Percentiles rank a stretch among this genome's conserved stretches.
phyloP scores from a whole-genome alignment of 2,888 invertebrate genomes.

The Fissipunctia ypsillon region DNA sequence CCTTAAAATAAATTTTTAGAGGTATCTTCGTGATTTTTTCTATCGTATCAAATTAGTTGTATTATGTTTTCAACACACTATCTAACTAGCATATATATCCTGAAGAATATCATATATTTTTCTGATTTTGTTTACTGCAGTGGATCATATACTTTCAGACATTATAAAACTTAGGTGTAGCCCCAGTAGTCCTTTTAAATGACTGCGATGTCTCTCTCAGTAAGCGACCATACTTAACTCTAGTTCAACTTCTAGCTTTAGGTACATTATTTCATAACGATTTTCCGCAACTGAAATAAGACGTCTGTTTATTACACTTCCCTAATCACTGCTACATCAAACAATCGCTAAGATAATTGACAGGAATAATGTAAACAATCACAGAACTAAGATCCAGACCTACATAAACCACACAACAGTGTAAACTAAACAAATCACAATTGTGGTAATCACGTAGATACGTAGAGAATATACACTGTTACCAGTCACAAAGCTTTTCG shows the following conservation, averaged over 20 bases:
- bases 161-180: too few species aligned
- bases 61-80: too few species aligned
- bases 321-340: constrained; percentile 1
- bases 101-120: too few species aligned
- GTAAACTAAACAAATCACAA: constrained; percentile 44
- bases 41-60: too few species aligned
- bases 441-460: constrained; percentile 26
- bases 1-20: too few species aligned
- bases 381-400: constrained; percentile 18
- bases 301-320: neutral
- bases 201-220: too few species aligned
- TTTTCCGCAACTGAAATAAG: neutral
- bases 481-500: constrained; percentile 36
- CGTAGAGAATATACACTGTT: constrained; percentile 27
- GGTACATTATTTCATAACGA: neutral
- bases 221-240: neutral
- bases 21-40: too few species aligned
- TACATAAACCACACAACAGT: constrained; percentile 12
- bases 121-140: too few species aligned
- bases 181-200: too few species aligned
- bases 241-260: neutral
- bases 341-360: neutral
- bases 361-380: constrained; percentile 6
- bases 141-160: too few species aligned
- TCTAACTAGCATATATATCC: too few species aligned